Base-by-base conservation (phyloP, 2,113 vertebrate species). In the Talpa occidentalis region DNA sequence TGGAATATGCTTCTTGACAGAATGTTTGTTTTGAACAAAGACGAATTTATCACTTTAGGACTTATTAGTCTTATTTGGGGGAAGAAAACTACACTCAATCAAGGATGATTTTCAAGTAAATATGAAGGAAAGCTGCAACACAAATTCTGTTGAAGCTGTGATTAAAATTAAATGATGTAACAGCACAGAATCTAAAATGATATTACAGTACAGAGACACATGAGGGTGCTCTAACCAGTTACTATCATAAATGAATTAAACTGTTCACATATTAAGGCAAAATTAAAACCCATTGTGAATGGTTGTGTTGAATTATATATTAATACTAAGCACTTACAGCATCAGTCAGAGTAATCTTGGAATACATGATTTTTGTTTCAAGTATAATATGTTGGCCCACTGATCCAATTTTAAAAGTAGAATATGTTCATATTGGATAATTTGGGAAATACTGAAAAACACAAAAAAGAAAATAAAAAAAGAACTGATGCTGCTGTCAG, bases 191-290 rank as follows among this genome's bases (percentile, higher is more conserved):
- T 44, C 81, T 47, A 77, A 90, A 94, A 83, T 88, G 83, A 77
- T 69, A 73, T 85, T 94, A 83, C 83, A 80, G 72, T 32, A 37
- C 35, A 78, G 32, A 96, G 81, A 94, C 91, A 97, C 93, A 64
- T 70, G 96, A 97, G 80, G 90, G 90, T 96, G 91, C 93, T 96
- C 91, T 97, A 93, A 90, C 47, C 79, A 96, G 80, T 56, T 85
- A 66, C 80, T 77, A 15, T 64, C 67, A 87, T 72, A 88, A 87
- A 69, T 62, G 66, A 91, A 83, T 78, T 73, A 84, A 94, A 60
- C n/a, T 82, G 26, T 86, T 91, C 24, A 66, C 52, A 76, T 88
- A 87, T 49, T 90, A 56, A 64, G 64, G 73, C 24, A 10, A 72
- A 82, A 90, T 62, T 21, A 79, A 89, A 70, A 60, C 21, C 72